Conservation (phyloP, 2,113 vertebrate genomes). For the Isurus oxyrinchus region DNA sequence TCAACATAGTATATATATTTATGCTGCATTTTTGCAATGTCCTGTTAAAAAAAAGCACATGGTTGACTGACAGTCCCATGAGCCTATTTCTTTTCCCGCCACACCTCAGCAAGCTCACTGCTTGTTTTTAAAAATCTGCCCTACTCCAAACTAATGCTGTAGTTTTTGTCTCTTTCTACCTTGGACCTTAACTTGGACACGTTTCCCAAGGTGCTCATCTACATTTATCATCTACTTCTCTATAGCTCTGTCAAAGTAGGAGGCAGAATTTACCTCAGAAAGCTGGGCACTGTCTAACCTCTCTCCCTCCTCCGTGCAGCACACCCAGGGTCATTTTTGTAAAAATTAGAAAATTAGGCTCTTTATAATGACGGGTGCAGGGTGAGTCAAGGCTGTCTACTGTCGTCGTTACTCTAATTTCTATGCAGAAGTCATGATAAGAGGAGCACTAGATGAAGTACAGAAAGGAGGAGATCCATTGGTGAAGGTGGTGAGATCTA, state of each 20-base stretch:
- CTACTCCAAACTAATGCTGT: background rate
- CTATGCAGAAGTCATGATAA: too few species aligned
- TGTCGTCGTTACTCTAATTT: too few species aligned
- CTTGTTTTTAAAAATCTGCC: background rate
- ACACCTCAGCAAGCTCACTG: background rate
- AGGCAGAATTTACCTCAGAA: background rate
- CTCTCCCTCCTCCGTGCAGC: background rate
- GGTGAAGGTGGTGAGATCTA: too few species aligned
- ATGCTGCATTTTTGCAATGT: background rate
- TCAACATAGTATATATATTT: background rate
- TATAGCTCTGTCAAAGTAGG: background rate
- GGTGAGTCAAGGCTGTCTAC: too few species aligned
- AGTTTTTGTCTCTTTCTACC: background rate
- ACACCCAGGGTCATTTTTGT: background rate
- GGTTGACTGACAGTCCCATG: background rate
- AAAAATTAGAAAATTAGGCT: background rate
- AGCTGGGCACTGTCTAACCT: background rate
- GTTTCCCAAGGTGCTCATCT: background rate
- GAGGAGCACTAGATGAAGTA: too few species aligned
- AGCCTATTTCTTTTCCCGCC: background rate
- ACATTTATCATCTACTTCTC: background rate
- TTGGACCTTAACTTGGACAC: background rate
- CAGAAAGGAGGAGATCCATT: too few species aligned
- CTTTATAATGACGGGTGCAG: background rate
- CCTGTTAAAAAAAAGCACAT: background rate